Evolutionary conservation across 2,888 invertebrate genomes (phyloP).

Genomic region (Agrilus cyanescens): DNA sequence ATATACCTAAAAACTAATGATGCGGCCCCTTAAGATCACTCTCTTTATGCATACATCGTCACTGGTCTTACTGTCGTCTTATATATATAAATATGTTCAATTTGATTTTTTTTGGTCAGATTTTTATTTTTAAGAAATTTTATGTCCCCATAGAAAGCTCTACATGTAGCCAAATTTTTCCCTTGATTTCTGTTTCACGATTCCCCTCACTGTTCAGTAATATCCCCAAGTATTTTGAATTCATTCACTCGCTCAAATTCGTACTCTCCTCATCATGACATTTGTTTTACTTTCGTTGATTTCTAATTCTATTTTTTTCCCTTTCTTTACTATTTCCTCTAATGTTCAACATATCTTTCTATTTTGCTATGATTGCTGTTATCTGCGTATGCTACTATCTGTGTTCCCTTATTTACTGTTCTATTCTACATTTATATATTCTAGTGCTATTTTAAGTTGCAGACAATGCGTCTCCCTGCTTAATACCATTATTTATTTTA

Average conservation of each 20-base stretch:
- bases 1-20: too few relatives aligned
- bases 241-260: slow-evolving; percentile 3
- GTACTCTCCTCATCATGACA: not conserved
- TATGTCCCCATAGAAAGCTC: not conserved
- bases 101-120: too few relatives aligned
- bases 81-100: too few relatives aligned
- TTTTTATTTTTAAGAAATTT: too few relatives aligned
- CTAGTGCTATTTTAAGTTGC: slow-evolving; percentile 2
- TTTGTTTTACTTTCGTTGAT: slow-evolving; percentile 4
- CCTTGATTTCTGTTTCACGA: not conserved
- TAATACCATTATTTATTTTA: slow-evolving; percentile 1
- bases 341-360: not conserved
- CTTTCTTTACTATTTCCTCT: not conserved
- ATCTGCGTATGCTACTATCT: slow-evolving; percentile 1
- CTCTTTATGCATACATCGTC: too few relatives aligned
- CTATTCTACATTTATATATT: not conserved
- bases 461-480: slow-evolving; percentile 3
- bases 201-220: not conserved
- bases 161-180: slow-evolving; percentile 1
- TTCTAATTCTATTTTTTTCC: slow-evolving; percentile 1
- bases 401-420: not conserved
- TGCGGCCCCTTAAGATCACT: too few relatives aligned
- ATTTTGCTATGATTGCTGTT: not conserved
- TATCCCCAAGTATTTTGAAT: slow-evolving; percentile 3
- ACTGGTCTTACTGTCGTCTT: too few relatives aligned